phyloP scores from a whole-genome alignment of 2,888 invertebrate species.

The Parochlus steinenii region DNA sequence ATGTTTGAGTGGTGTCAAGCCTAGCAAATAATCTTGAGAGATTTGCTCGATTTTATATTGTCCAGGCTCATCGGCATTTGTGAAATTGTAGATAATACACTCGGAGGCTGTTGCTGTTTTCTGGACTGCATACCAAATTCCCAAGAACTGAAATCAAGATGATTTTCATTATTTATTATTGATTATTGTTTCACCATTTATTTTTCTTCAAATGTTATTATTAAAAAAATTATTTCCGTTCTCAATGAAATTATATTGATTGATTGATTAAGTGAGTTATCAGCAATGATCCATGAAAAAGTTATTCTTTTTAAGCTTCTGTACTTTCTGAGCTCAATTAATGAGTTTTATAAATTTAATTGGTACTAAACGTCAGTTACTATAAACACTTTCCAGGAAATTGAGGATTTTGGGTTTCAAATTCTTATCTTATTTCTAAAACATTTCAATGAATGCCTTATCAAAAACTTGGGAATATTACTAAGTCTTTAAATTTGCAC shows the following conservation, averaged over 20 bases:
- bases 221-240: neutral
- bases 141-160: conserved; percentile 43
- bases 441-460: too few relatives aligned
- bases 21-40: conserved; percentile 49
- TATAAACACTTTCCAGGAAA: too few relatives aligned
- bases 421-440: too few relatives aligned
- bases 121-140: conserved; percentile 66
- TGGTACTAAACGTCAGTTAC: too few relatives aligned
- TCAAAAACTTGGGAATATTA: too few relatives aligned
- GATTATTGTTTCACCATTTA: conserved; percentile 2
- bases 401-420: too few relatives aligned
- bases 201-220: neutral
- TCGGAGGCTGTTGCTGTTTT: conserved; percentile 67
- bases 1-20: conserved; percentile 59
- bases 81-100: conserved; percentile 66
- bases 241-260: neutral
- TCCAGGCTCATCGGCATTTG: conserved; percentile 47
- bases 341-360: neutral
- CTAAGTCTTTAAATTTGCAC: too few relatives aligned
- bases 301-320: neutral
- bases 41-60: conserved; percentile 52
- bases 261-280: too few relatives aligned
- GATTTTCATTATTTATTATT: neutral
- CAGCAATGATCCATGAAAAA: too few relatives aligned
- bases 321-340: neutral